Evolutionary conservation across 2,113 vertebrate genomes (phyloP).

Genomic region (Syrrhaptes paradoxus): DNA sequence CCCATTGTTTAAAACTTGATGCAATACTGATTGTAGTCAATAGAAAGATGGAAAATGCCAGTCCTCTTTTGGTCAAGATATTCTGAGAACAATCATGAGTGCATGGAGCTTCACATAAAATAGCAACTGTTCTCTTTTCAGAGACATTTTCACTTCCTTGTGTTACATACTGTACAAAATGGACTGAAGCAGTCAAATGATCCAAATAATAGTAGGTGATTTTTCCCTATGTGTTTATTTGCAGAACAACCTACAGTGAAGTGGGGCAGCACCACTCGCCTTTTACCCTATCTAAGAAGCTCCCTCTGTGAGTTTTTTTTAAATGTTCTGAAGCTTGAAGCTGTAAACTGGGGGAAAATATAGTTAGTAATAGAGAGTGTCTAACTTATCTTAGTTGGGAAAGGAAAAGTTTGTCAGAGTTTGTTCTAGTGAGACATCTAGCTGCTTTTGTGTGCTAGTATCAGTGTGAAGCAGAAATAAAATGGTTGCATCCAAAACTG

Average conservation of each 20-base stretch:
- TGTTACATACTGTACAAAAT: neutral
- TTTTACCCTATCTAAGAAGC: neutral
- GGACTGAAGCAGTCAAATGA: neutral
- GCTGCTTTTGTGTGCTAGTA: slow-evolving; percentile 65
- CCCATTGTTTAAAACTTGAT: neutral
- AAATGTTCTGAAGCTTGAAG: neutral
- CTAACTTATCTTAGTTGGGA: neutral
- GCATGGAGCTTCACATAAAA: neutral
- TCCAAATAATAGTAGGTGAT: neutral
- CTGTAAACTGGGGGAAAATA: neutral
- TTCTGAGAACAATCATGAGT: neutral
- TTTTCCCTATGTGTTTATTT: neutral
- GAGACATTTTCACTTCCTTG: neutral
- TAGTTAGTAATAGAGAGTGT: neutral
- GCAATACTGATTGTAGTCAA: neutral
- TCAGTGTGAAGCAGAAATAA: slow-evolving; percentile 3
- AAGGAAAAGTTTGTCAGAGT: slow-evolving; percentile 37
- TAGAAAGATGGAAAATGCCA: neutral
- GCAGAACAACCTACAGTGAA: neutral
- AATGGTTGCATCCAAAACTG: neutral
- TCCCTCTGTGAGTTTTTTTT: neutral
- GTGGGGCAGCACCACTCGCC: neutral
- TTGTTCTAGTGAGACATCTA: slow-evolving; percentile 76
- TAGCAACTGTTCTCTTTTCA: neutral
- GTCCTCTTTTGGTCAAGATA: neutral